Conservation (phyloP, 2,113 vertebrate species). For the Zeus faber region DNA sequence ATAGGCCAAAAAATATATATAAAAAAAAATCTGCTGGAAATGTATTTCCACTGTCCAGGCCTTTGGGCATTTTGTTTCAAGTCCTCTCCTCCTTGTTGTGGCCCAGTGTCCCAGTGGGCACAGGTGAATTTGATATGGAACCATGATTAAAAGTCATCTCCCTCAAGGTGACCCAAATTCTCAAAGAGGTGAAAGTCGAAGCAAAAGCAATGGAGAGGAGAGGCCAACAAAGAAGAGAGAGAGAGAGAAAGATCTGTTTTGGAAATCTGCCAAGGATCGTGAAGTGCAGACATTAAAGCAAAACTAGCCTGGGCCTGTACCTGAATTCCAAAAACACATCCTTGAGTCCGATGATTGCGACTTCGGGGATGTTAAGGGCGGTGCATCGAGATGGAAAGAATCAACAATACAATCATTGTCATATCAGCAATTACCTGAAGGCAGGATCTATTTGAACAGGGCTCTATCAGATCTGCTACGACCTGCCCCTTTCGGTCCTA, state of each 20-base stretch:
- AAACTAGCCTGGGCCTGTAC: neutral
- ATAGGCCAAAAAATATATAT: conserved; percentile 47
- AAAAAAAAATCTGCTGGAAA: conserved; percentile 67
- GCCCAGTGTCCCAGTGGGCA: conserved; percentile 46
- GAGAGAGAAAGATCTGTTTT: conserved; percentile 31
- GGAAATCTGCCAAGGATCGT: conserved; percentile 29
- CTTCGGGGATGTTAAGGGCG: neutral
- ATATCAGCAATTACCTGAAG: conserved; percentile 53
- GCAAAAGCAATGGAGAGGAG: conserved; percentile 35
- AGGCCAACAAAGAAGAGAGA: neutral
- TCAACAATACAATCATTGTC: conserved; percentile 62
- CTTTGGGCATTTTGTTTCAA: conserved; percentile 44
- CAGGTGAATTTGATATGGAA: conserved; percentile 59
- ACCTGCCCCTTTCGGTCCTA: conserved; percentile 50
- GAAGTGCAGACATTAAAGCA: no score
- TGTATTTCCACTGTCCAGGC: conserved; percentile 63
- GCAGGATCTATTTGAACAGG: conserved; percentile 52
- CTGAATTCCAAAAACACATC: no score
- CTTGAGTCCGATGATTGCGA: no score
- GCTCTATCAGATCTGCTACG: conserved; percentile 56
- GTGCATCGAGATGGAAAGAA: conserved; percentile 20
- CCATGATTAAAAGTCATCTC: conserved; percentile 74
- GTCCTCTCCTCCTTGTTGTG: conserved; percentile 35
- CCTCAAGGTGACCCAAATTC: conserved; percentile 70
- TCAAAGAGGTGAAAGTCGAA: conserved; percentile 59